phyloP scores from a whole-genome alignment of 53 echinoderm and acorn worm genomes.

The Hippasteria phrygiana region DNA sequence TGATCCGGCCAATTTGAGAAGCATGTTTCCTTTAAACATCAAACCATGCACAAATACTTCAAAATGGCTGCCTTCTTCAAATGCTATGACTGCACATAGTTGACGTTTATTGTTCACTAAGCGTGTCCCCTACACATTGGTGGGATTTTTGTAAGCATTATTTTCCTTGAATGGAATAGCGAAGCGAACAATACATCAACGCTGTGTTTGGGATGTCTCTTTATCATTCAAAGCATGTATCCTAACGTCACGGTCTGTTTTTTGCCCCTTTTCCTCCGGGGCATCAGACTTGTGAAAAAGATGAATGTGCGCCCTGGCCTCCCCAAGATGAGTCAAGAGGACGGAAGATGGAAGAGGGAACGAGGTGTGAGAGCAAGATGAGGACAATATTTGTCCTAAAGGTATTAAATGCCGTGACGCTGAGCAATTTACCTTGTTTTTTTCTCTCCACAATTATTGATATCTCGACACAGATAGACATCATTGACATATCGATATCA shows the following conservation, averaged over 20 bases:
- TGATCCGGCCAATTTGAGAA: too few species aligned
- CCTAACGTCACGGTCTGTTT: background rate
- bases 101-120: too few species aligned
- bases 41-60: too few species aligned
- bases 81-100: too few species aligned
- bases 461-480: background rate
- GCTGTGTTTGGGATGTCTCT: background rate
- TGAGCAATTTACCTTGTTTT: background rate
- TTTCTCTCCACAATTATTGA: background rate
- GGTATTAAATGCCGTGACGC: background rate
- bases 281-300: constrained; percentile 11
- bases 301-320: background rate
- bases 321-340: background rate
- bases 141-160: too few species aligned
- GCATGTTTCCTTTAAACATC: too few species aligned
- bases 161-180: too few species aligned
- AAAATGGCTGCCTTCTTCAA: too few species aligned
- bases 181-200: too few species aligned
- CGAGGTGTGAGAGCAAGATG: background rate
- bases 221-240: constrained; percentile 6
- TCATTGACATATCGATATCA: too few species aligned
- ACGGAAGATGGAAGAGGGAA: background rate
- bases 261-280: background rate
- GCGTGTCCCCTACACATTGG: too few species aligned
- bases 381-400: constrained; percentile 11